A percentile compares a stretch with the other conserved stretches of the same genome.
phyloP scores from a whole-genome alignment of 2,113 vertebrate species.

The Plecturocebus donacophilus region DNA sequence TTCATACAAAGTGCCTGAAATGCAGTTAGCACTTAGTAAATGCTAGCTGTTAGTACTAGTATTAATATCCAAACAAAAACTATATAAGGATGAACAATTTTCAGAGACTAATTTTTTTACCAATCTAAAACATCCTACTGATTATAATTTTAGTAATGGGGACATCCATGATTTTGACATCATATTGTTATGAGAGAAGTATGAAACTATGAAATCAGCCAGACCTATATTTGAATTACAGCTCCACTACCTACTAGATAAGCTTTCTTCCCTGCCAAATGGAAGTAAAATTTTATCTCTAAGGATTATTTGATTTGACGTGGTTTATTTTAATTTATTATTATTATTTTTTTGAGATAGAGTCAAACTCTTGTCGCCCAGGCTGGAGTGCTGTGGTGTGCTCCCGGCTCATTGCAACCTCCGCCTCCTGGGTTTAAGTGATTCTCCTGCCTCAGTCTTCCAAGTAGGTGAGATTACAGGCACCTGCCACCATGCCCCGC shows the following conservation, averaged over 20 bases:
- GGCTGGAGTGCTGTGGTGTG: background rate
- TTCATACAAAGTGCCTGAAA: constrained; percentile 39
- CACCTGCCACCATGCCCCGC: too few relatives aligned
- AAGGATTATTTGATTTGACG: background rate
- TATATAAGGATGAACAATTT: background rate
- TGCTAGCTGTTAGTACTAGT: constrained; percentile 1
- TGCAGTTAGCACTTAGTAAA: constrained; percentile 29
- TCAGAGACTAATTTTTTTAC: background rate
- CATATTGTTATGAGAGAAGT: background rate
- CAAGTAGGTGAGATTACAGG: too few relatives aligned
- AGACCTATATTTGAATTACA: background rate
- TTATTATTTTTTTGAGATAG: background rate
- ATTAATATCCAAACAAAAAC: constrained; percentile 30
- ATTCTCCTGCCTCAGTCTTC: too few relatives aligned
- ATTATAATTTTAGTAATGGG: background rate
- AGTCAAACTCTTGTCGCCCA: background rate
- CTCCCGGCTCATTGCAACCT: background rate
- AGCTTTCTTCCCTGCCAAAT: background rate
- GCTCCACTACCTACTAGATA: background rate
- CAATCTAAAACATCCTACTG: background rate
- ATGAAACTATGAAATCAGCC: background rate
- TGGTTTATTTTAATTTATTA: background rate
- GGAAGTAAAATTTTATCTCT: background rate
- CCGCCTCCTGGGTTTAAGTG: too few relatives aligned
- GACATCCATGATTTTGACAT: background rate